Conservation (phyloP, 2,797 vertebrate species). For the Pseudocheirus occidentalis region DNA sequence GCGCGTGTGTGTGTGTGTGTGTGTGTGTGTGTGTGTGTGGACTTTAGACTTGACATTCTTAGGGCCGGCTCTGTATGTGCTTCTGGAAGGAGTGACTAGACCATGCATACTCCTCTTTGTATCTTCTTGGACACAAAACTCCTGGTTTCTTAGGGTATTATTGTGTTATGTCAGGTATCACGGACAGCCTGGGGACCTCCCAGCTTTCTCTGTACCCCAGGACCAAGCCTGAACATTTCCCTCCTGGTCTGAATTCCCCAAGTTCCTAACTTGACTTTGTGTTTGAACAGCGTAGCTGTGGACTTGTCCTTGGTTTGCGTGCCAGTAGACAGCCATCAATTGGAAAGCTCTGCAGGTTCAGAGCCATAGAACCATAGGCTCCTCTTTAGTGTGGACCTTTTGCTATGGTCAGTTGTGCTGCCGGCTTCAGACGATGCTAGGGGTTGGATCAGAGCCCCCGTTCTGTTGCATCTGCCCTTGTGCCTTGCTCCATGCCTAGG, state of each 20-base stretch:
- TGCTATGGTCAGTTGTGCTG: neutral
- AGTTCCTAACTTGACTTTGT: neutral
- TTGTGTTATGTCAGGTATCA: neutral
- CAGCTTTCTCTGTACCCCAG: neutral
- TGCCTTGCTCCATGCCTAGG: neutral
- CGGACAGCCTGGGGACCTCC: neutral
- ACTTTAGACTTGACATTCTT: neutral
- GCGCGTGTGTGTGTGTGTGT: too few relatives aligned
- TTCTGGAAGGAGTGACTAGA: neutral
- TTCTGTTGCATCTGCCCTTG: neutral
- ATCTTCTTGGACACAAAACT: neutral
- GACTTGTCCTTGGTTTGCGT: neutral
- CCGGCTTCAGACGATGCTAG: neutral
- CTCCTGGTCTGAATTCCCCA: neutral
- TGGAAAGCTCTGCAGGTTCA: neutral
- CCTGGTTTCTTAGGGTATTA: neutral
- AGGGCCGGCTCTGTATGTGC: neutral
- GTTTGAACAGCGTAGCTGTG: neutral
- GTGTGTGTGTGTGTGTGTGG: too few relatives aligned
- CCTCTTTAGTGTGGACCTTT: neutral
- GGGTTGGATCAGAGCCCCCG: neutral
- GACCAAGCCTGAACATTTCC: neutral
- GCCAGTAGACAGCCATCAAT: neutral
- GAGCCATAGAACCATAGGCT: neutral
- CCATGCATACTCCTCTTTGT: neutral